Evolutionary conservation across 2,113 vertebrate genomes (phyloP).

Genomic region (Oreochromis niloticus): DNA sequence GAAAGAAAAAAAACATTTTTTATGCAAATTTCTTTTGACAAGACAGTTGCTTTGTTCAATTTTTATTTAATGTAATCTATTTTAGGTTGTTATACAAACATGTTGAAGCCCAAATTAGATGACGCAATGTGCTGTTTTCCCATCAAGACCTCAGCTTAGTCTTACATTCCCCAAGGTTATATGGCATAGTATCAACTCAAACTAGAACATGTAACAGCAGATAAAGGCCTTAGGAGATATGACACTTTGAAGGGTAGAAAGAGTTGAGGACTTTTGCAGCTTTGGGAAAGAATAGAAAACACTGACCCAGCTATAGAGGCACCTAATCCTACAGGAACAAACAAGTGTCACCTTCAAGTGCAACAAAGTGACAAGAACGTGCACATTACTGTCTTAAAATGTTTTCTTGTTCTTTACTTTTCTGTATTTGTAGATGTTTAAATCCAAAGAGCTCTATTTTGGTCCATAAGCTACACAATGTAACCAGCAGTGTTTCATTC

Average conservation of each 20-base stretch:
- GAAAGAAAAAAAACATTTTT: neutral
- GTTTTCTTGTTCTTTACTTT: neutral
- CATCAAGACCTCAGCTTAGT: neutral
- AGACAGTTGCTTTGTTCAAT: neutral
- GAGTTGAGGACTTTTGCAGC: neutral
- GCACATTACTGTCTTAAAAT: neutral
- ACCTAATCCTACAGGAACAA: neutral
- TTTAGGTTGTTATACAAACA: neutral
- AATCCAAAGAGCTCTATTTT: neutral
- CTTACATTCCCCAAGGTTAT: neutral
- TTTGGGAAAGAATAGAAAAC: neutral
- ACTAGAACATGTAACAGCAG: slow-evolving; percentile 18
- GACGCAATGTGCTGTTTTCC: neutral
- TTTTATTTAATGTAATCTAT: neutral
- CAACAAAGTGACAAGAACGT: neutral
- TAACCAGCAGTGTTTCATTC: neutral
- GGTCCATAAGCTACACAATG: neutral
- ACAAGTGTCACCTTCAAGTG: neutral
- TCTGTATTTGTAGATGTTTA: neutral
- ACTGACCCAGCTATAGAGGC: neutral
- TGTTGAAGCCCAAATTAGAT: neutral
- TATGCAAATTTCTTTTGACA: neutral
- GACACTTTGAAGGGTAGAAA: neutral
- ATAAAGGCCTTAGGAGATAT: slow-evolving; percentile 31
- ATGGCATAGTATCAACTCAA: slow-evolving; percentile 25